Conservation (phyloP, 2,888 invertebrate species). For the Gastrophysa polygoni region DNA sequence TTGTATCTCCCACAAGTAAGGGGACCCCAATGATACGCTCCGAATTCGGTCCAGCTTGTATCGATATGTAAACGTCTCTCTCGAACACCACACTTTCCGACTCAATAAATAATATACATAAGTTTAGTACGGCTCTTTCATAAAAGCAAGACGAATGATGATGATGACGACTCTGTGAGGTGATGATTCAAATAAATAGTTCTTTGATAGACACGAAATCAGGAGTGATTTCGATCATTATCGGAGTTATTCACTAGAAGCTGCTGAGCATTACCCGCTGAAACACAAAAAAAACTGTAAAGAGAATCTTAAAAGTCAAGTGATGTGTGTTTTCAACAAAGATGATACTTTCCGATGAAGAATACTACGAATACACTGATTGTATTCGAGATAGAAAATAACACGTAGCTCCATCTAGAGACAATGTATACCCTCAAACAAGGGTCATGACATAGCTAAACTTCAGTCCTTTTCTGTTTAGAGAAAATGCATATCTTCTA, state of each 20-base stretch:
- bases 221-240: slow-evolving; percentile 37
- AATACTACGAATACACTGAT: too few species aligned
- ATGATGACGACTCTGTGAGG: slow-evolving; percentile 5
- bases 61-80: too few species aligned
- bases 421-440: too few species aligned
- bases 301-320: background rate
- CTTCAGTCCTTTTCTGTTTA: too few species aligned
- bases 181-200: slow-evolving; percentile 21
- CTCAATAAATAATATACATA: slow-evolving; percentile 17
- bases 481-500: too few species aligned
- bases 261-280: slow-evolving; percentile 42
- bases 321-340: too few species aligned
- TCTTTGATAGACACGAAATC: slow-evolving; percentile 36
- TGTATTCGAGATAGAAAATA: too few species aligned
- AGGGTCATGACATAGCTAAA: too few species aligned
- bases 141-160: slow-evolving; percentile 12
- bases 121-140: slow-evolving; percentile 20
- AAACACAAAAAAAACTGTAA: slow-evolving; percentile 25
- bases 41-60: too few species aligned
- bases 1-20: background rate
- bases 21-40: too few species aligned
- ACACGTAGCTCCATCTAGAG: too few species aligned
- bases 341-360: too few species aligned
- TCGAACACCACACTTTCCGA: slow-evolving; percentile 8
- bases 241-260: slow-evolving; percentile 39